These are phyloP conservation scores for Laupala kohalensis DNA, from an alignment of 1,140 invertebrate genomes.

Conservation along the genomic window DNA sequence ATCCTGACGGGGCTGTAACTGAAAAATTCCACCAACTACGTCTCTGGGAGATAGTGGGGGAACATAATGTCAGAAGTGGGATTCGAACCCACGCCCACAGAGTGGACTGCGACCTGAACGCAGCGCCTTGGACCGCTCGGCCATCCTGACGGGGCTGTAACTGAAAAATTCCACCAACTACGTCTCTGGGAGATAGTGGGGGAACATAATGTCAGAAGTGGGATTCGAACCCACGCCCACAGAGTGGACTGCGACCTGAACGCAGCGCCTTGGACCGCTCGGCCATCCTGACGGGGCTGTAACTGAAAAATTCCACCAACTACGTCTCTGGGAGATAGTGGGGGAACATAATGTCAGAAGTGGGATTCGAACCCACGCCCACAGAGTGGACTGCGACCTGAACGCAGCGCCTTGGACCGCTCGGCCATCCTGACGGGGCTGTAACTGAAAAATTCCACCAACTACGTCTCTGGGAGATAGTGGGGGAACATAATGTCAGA, in stretches of 20 bases:
- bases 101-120: constrained; percentile 85
- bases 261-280: constrained; percentile 86
- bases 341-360: constrained; percentile 74
- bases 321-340: too few relatives aligned
- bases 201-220: constrained; percentile 75
- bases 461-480: too few relatives aligned
- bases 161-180: too few relatives aligned
- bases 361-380: constrained; percentile 81
- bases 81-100: constrained; percentile 79
- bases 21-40: too few relatives aligned
- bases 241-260: constrained; percentile 84
- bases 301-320: too few relatives aligned
- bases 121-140: constrained; percentile 86
- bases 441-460: too few relatives aligned
- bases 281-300: constrained; percentile 78
- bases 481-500: too few relatives aligned
- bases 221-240: constrained; percentile 80
- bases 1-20: too few relatives aligned
- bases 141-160: constrained; percentile 76
- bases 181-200: too few relatives aligned
- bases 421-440: constrained; percentile 79
- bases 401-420: constrained; percentile 87
- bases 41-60: too few relatives aligned
- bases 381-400: constrained; percentile 81
- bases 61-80: constrained; percentile 75